Evolutionary conservation across 1,140 invertebrate genomes (phyloP).

Genomic region (Gonatopus flavifemur): DNA sequence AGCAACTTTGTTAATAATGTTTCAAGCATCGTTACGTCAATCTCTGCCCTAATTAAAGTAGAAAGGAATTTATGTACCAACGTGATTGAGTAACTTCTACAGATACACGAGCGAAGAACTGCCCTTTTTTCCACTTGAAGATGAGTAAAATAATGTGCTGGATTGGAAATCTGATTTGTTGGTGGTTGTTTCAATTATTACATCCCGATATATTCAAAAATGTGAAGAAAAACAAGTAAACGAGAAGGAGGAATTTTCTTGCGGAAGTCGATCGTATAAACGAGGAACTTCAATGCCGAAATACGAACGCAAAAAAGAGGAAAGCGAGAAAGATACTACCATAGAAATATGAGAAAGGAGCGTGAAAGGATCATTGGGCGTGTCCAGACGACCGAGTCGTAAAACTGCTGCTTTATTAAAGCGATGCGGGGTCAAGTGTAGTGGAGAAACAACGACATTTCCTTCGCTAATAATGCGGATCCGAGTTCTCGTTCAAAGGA

Average conservation of each 20-base stretch:
- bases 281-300: slow-evolving; percentile 6
- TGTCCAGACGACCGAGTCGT: slow-evolving; percentile 39
- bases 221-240: not conserved
- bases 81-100: no score
- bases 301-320: slow-evolving; percentile 11
- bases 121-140: no score
- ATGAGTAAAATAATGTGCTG: no score
- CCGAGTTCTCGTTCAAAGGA: no score
- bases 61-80: no score
- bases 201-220: no score
- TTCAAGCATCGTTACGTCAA: no score
- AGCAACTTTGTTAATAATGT: no score
- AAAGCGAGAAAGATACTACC: slow-evolving; percentile 8
- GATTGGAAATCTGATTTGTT: no score
- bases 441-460: slow-evolving; percentile 21
- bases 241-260: slow-evolving; percentile 4
- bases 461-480: slow-evolving; percentile 8
- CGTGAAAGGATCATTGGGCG: slow-evolving; percentile 39
- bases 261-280: not conserved
- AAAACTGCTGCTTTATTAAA: slow-evolving; percentile 40
- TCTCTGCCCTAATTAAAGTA: no score
- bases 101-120: no score
- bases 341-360: slow-evolving; percentile 27
- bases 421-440: slow-evolving; percentile 22
- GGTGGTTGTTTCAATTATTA: no score